Evolutionary conservation across 2,113 vertebrate species (phyloP), one percentile per base, ranked within the genome.

Genomic region (Tragulus kanchil): DNA sequence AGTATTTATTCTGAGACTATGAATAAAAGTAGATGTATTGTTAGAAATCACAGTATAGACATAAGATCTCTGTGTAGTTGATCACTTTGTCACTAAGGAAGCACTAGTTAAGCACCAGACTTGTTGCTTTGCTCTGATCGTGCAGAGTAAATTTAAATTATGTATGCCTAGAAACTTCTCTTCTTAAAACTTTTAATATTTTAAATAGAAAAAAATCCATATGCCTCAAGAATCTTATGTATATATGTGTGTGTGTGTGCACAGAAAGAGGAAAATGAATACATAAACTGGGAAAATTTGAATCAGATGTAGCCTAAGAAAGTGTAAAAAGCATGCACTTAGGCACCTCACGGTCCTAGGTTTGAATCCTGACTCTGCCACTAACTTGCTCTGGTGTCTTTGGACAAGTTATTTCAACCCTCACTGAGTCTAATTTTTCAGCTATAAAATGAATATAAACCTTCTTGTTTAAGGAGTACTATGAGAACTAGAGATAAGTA

Each of bases 11-110:
- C 19, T 94, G 4, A 93, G 15, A 56, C 19, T 79, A 84, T 48
- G 25, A 85, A 36, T 87, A 85, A 71, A 17, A 8, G 81, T 69
- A 56, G 45, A n/a, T 36, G 36, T 36, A 36, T 83, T 86, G 86
- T 36, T n/a, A 97, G 58, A 94, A 77, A 59, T 89, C 31, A 54
- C 78, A 89, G 10, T 69, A 9, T 84, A 61, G 96, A 58, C 81
- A 31, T 59, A 78, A 93, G 48, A 59, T 94, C 21, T 95, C 87
- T 75, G 1, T 94, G 28, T 79, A 42, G 52, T 90, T 59, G 73
- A 59, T 93, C 50, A 84, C 94, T 89, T 8, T 95, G 16, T 89
- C 73, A 85, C 36, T 67, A 95, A 45, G 42, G 79, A 95, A 89
- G 31, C 65, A 88, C 31, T 92, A n/a, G 36, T 89, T 85, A 92